Percentiles rank a stretch among this genome's conserved stretches.
These are phyloP conservation scores for Psammodynastes pulverulentus DNA, from an alignment of 2,113 vertebrate genomes.

Conservation along the genomic window DNA sequence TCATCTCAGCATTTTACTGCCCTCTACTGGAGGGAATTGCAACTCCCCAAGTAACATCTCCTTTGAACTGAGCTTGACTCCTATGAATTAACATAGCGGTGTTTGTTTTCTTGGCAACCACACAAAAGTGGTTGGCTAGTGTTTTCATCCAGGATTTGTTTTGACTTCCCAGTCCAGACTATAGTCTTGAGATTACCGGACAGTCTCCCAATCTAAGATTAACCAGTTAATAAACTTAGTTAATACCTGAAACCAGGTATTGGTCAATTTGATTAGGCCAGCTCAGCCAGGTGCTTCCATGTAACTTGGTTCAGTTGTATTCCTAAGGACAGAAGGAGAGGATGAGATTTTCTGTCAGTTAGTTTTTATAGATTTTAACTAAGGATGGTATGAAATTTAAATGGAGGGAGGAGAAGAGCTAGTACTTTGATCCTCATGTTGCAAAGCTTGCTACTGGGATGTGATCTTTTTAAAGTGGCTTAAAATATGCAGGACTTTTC, in stretches of 20 bases:
- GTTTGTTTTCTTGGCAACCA: background rate
- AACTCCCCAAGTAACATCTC: background rate
- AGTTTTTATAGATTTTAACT: background rate
- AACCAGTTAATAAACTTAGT: background rate
- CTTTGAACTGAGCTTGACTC: background rate
- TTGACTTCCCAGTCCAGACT: background rate
- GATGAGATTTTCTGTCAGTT: background rate
- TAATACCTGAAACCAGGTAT: background rate
- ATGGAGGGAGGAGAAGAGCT: background rate
- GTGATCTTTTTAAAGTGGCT: too few relatives aligned
- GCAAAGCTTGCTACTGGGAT: background rate
- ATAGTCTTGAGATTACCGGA: background rate
- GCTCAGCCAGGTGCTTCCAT: background rate
- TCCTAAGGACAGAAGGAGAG: background rate
- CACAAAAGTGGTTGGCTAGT: background rate
- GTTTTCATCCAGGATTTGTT: background rate
- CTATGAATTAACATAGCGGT: background rate
- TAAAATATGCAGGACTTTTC: background rate
- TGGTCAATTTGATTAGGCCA: background rate
- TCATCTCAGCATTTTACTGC: background rate
- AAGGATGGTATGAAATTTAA: background rate
- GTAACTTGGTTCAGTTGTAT: background rate
- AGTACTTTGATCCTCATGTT: background rate
- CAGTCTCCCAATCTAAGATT: background rate
- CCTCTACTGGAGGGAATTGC: slow-evolving; percentile 6